phyloP scores from a whole-genome alignment of 2,113 vertebrate genomes.

The Ranitomeya imitator region DNA sequence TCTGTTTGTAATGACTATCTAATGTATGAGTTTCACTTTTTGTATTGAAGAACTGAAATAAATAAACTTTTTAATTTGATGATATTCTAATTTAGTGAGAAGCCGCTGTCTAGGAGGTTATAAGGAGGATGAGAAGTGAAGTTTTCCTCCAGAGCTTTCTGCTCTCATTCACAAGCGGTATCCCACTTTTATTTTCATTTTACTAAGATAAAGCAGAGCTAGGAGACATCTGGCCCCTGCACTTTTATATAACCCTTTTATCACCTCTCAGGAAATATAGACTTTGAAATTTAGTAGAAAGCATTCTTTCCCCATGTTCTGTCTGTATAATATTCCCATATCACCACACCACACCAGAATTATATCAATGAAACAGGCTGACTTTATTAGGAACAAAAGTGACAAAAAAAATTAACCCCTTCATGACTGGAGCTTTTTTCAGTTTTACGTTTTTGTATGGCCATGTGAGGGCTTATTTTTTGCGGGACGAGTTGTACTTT shows the following conservation, averaged over 20 bases:
- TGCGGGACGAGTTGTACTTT: too few relatives aligned
- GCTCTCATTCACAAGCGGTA: not conserved
- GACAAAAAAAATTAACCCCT: too few relatives aligned
- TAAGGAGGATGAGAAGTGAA: not conserved
- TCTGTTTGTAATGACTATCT: too few relatives aligned
- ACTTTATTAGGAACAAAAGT: too few relatives aligned
- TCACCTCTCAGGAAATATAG: not conserved
- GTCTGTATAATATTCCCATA: not conserved
- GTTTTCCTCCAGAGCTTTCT: not conserved
- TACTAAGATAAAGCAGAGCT: not conserved
- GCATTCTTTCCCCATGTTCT: not conserved
- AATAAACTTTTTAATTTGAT: too few relatives aligned
- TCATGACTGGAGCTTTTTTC: too few relatives aligned
- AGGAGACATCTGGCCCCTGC: not conserved
- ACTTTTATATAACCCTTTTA: not conserved
- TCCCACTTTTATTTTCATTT: not conserved
- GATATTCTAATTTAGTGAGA: too few relatives aligned
- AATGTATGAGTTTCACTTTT: too few relatives aligned
- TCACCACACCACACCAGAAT: not conserved
- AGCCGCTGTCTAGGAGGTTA: conserved; percentile 6
- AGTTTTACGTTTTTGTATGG: too few relatives aligned
- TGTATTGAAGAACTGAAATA: too few relatives aligned
- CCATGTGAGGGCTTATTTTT: too few relatives aligned
- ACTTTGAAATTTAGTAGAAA: not conserved
- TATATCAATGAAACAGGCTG: too few relatives aligned